Conservation (phyloP, 2,797 vertebrate species). For the Typhlichthys subterraneus region DNA sequence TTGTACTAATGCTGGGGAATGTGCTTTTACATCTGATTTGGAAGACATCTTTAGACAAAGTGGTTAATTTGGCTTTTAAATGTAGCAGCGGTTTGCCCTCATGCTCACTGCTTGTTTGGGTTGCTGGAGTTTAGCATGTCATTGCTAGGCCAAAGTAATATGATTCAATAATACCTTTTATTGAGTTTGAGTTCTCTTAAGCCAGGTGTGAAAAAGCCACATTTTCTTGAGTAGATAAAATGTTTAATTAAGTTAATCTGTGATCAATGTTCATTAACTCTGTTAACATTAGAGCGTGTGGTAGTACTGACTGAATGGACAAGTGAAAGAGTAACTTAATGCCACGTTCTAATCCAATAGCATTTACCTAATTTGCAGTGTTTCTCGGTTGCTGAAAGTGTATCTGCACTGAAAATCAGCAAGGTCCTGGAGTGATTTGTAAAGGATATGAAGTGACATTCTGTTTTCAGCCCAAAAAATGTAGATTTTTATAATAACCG, state of each 20-base stretch:
- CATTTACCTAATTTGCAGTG: too few species aligned
- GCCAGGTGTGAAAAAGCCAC: slow-evolving; percentile 44
- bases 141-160: neutral
- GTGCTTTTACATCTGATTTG: slow-evolving; percentile 33
- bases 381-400: too few species aligned
- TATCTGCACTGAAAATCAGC: too few species aligned
- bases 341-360: too few species aligned
- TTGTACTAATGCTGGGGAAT: too few species aligned
- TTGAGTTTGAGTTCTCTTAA: slow-evolving; percentile 9
- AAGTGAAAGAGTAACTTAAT: neutral
- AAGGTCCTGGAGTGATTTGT: too few species aligned
- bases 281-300: slow-evolving; percentile 20
- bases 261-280: slow-evolving; percentile 19
- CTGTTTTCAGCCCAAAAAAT: too few species aligned
- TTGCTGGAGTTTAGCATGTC: neutral
- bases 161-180: neutral
- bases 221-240: slow-evolving; percentile 29
- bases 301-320: slow-evolving; percentile 1
- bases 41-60: neutral
- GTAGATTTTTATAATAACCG: too few species aligned
- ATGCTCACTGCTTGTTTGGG: neutral
- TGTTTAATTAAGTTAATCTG: slow-evolving; percentile 17
- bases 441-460: too few species aligned
- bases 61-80: too few species aligned
- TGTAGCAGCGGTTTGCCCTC: too few species aligned